These are phyloP conservation scores for Corvus hawaiiensis DNA, from an alignment of 2,113 vertebrate genomes.

Conservation along the genomic window DNA sequence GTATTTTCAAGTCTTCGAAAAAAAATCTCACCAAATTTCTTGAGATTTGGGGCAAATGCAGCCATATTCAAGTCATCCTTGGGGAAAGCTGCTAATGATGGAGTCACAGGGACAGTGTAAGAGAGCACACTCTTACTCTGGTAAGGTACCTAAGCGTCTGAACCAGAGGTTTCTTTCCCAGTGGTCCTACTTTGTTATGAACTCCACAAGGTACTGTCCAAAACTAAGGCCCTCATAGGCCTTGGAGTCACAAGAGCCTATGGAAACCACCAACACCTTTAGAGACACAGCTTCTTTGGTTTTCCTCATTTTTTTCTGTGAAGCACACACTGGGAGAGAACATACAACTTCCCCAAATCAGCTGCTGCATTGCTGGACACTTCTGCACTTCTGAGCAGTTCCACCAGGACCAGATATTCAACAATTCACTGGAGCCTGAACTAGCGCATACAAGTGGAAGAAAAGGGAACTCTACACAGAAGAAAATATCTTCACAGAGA, in stretches of 20 bases:
- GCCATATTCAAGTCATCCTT: neutral
- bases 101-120: neutral
- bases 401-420: neutral
- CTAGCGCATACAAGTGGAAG: neutral
- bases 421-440: neutral
- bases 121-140: neutral
- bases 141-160: neutral
- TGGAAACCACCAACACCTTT: neutral
- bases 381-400: neutral
- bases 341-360: neutral
- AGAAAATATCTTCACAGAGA: neutral
- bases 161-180: neutral
- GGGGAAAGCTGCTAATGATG: neutral
- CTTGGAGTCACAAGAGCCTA: fast-evolving
- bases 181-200: neutral
- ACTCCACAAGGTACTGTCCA: neutral
- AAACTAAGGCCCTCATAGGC: neutral
- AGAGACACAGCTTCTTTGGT: neutral
- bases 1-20: neutral
- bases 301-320: neutral
- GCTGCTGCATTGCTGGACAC: neutral
- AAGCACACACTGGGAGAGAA: neutral
- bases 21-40: neutral
- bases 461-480: neutral
- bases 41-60: neutral